Evolutionary conservation across 1,140 invertebrate genomes (phyloP).

Genomic region (Acyrthosiphon pisum): DNA sequence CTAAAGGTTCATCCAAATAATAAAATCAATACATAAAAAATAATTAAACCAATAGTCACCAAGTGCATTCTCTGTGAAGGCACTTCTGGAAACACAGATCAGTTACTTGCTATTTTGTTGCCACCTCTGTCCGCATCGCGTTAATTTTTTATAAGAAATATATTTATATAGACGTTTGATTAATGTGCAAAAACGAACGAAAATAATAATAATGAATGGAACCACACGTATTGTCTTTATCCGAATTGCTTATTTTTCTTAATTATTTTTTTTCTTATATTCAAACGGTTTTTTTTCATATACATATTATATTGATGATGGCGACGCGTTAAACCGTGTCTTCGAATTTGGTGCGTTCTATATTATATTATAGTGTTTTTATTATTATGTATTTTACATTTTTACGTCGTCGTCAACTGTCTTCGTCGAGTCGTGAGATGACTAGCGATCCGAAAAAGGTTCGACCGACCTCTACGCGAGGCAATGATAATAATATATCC

Average conservation of each 20-base stretch:
- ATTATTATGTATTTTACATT: not conserved
- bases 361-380: not conserved
- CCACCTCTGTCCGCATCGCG: not conserved
- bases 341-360: not conserved
- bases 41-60: not conserved
- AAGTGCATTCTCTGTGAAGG: not conserved
- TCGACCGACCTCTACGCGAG: not conserved
- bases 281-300: not conserved
- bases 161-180: not conserved
- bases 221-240: not conserved
- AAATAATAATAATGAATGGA: not conserved
- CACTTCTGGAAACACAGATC: not conserved
- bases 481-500: not conserved
- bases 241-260: not conserved
- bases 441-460: constrained; percentile 31
- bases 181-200: not conserved
- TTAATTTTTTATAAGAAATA: not conserved
- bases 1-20: not conserved
- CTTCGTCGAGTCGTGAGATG: not conserved
- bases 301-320: not conserved
- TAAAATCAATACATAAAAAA: not conserved
- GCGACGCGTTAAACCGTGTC: not conserved
- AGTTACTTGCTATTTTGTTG: too few relatives aligned
- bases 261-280: not conserved
- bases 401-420: too few relatives aligned